phyloP scores from a whole-genome alignment of 2,888 invertebrate species.

The Pammene aurita region DNA sequence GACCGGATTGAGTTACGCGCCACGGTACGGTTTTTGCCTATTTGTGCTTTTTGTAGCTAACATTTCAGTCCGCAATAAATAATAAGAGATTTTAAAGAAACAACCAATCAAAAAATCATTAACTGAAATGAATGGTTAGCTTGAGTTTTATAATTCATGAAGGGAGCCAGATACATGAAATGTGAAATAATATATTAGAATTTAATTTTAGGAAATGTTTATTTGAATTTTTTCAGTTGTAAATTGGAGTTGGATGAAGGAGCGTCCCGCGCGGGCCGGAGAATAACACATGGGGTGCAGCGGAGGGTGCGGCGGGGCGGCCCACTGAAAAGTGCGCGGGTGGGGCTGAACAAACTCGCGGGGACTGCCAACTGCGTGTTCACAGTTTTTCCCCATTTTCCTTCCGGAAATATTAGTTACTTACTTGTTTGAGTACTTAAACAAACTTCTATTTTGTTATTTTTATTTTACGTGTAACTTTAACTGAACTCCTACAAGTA shows the following conservation, averaged over 20 bases:
- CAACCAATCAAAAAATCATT: neutral
- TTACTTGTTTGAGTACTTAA: slow-evolving; percentile 12
- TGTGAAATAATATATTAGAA: slow-evolving; percentile 28
- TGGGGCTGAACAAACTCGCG: slow-evolving; percentile 84
- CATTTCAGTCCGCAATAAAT: too few species aligned
- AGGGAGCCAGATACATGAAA: neutral
- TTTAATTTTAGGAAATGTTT: slow-evolving; percentile 74
- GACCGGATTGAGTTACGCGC: neutral
- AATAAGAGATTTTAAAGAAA: neutral
- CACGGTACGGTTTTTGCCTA: neutral
- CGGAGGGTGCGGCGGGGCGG: slow-evolving; percentile 77
- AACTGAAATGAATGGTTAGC: neutral
- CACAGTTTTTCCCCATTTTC: slow-evolving; percentile 52
- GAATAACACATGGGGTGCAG: slow-evolving; percentile 74
- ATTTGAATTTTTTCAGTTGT: slow-evolving; percentile 81
- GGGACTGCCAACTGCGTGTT: slow-evolving; percentile 67
- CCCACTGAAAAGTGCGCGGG: slow-evolving; percentile 83
- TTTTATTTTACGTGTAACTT: neutral
- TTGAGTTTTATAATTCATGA: neutral
- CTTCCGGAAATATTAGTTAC: slow-evolving; percentile 47
- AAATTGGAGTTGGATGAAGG: slow-evolving; percentile 83
- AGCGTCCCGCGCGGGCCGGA: slow-evolving; percentile 79
- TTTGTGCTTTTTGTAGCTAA: too few species aligned
- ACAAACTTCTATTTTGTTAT: neutral
- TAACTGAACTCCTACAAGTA: neutral